Percentiles rank a stretch among this genome's conserved stretches.
phyloP scores from a whole-genome alignment of 2,888 invertebrate species.

The Labia minor region DNA sequence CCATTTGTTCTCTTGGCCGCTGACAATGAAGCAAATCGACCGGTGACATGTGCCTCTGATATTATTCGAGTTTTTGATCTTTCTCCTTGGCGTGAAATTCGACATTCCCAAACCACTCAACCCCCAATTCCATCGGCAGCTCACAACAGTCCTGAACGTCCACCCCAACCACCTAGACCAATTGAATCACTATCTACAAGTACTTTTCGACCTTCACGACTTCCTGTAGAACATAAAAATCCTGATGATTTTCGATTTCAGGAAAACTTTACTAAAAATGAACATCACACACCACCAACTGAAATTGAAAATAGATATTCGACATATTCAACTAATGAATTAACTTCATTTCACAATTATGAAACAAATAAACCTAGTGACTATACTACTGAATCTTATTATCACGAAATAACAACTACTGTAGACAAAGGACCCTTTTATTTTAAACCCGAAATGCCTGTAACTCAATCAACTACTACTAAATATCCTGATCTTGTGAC shows the following conservation, averaged over 20 bases:
- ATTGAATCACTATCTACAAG: neutral
- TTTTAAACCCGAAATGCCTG: constrained; percentile 1
- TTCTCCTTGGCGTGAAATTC: constrained; percentile 47
- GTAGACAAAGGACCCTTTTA: neutral
- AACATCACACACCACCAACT: neutral
- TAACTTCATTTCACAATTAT: neutral
- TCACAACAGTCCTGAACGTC: neutral
- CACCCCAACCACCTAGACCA: neutral
- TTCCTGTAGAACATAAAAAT: neutral
- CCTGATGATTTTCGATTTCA: neutral
- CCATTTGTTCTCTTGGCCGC: constrained; percentile 57
- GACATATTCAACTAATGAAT: too few relatives aligned
- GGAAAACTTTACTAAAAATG: neutral
- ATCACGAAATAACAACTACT: neutral
- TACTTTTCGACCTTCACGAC: neutral
- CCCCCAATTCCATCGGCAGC: neutral
- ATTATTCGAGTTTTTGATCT: constrained; percentile 47
- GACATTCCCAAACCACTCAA: neutral
- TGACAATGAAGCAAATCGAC: constrained; percentile 45
- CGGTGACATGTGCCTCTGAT: constrained; percentile 46
- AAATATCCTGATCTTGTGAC: neutral
- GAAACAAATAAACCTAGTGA: neutral
- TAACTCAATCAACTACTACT: neutral
- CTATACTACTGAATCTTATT: neutral
- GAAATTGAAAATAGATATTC: neutral